Base-by-base conservation (phyloP, 1,140 invertebrate genomes). In the Hylyphantes graminicola region DNA sequence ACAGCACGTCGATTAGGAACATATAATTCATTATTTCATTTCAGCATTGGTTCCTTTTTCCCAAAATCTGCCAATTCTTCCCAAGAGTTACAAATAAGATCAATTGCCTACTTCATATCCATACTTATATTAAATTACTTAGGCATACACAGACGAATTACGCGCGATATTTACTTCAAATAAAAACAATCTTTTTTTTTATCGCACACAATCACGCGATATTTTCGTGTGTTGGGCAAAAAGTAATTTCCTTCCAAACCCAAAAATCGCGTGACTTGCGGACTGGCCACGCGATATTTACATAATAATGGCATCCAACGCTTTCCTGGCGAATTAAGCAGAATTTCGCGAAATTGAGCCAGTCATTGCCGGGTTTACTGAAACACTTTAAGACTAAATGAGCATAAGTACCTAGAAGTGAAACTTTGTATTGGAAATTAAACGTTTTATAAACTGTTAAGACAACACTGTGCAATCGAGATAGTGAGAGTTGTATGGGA, bases 261-360 rank as follows among this genome's bases (percentile, higher is more conserved):
- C 55, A 74, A 74, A 74, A 35, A 15, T 51, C 57, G 54, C 54
- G 72, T 57, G 72, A 35, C 35, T 35, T 35, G 54, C n/a, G 17
- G 59, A 35, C 50, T 68, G 11, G 48, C 50, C 77, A 80, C 77
- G 77, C 77, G 77, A 80, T 80, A 80, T 80, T 80, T 80, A 80
- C 77, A 80, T 80, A 80, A 80, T 80, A 80, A 80, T 80, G 77
- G 59, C 57, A 78, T 21, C 76, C 19, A 11, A 19, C 64, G 17
- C 21, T 17, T 35, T n/a, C 21, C 57, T 61, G 57, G 12, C 6
- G 57, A 61, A 74, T 70, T 70, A 53, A 70, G n/a, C 51, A 53
- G 19, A 35, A 17, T 59, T 74, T 17, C 35, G 12, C 35, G 50
- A 51, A 70, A 70, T 21, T 15, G 72, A n/a, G 59, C 15, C 12